Percentiles rank a stretch among this genome's conserved stretches.
Conservation (phyloP, 2,888 invertebrate genomes). For the Entomobrya proxima region DNA sequence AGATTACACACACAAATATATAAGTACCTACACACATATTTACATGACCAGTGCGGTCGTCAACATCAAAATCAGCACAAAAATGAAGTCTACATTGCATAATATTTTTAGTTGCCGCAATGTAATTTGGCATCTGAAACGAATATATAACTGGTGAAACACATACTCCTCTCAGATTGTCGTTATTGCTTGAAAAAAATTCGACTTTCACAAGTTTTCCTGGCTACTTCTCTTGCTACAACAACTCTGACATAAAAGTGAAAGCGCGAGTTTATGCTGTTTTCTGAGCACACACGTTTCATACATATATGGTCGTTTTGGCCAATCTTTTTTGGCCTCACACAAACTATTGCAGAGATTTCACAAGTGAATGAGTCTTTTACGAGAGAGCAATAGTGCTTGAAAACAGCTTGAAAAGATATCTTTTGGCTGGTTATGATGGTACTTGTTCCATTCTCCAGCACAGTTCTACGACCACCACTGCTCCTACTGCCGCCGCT, state of each 20-base stretch:
- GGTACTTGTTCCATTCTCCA: slow-evolving; percentile 34
- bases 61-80: slow-evolving; percentile 3
- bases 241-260: too few relatives aligned
- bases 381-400: slow-evolving; percentile 47
- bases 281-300: too few relatives aligned
- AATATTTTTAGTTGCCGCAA: slow-evolving; percentile 25
- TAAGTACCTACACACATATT: neutral
- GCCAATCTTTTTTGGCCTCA: slow-evolving; percentile 33
- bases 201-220: neutral
- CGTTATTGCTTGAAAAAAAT: neutral
- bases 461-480: neutral
- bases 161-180: neutral
- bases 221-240: neutral
- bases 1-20: neutral
- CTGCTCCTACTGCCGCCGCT: neutral
- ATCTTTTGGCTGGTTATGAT: slow-evolving; percentile 47
- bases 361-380: slow-evolving; percentile 60
- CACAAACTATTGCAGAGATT: slow-evolving; percentile 55
- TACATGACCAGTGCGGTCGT: neutral
- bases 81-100: neutral
- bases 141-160: neutral
- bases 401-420: slow-evolving; percentile 57
- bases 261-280: too few relatives aligned
- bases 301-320: slow-evolving; percentile 12
- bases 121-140: slow-evolving; percentile 15